Conservation (phyloP, 2,113 vertebrate species). For the Zapus hudsonius region DNA sequence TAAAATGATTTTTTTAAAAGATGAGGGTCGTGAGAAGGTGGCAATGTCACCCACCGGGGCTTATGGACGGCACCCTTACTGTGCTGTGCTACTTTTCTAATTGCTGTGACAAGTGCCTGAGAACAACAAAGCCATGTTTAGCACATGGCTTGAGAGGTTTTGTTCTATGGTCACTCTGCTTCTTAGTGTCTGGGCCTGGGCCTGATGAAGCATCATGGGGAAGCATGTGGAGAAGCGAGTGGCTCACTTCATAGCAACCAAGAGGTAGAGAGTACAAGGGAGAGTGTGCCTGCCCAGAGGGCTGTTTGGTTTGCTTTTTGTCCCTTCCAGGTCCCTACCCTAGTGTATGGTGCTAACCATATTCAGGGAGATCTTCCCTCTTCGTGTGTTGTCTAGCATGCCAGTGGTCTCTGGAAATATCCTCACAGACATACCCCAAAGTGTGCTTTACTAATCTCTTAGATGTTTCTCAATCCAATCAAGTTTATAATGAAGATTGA, state of each 20-base stretch:
- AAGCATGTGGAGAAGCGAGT: neutral
- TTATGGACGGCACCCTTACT: neutral
- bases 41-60: too few species aligned
- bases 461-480: neutral
- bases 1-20: too few species aligned
- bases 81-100: neutral
- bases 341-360: too few species aligned
- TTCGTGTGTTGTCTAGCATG: neutral
- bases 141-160: neutral
- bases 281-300: neutral
- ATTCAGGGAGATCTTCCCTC: neutral
- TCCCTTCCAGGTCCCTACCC: neutral
- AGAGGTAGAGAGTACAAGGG: neutral
- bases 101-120: neutral
- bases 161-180: too few species aligned
- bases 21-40: neutral
- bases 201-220: neutral
- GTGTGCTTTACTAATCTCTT: neutral
- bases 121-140: neutral
- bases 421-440: neutral
- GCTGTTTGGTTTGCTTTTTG: neutral
- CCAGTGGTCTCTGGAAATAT: neutral
- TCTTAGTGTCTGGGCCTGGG: neutral
- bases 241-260: neutral
- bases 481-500: neutral